Evolutionary conservation across 2,797 vertebrate genomes (phyloP).

Genomic region (Phataginus tricuspis): DNA sequence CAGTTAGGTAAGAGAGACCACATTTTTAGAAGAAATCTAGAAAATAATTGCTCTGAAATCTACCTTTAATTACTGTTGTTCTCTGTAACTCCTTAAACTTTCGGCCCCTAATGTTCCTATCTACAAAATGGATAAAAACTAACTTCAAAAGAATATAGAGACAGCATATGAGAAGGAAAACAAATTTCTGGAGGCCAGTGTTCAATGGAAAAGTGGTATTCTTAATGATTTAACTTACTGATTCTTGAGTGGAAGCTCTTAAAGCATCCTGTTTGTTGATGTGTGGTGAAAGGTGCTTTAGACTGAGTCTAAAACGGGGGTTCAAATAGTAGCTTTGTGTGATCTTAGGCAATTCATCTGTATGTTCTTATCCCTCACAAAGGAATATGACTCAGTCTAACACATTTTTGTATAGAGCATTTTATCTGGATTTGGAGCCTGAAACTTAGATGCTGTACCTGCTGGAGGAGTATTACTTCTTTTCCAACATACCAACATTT

Average conservation of each 20-base stretch:
- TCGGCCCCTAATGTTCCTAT: background rate
- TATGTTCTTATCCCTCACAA: background rate
- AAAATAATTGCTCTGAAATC: slow-evolving; percentile 43
- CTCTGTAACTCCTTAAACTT: background rate
- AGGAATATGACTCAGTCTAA: background rate
- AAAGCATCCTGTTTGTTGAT: background rate
- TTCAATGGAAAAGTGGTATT: background rate
- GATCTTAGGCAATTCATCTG: background rate
- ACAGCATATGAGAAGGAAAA: background rate
- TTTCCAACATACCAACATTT: background rate
- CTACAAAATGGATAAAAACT: background rate
- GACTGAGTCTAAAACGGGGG: background rate
- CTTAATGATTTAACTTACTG: background rate
- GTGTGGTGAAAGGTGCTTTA: background rate
- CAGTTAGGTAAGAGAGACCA: background rate
- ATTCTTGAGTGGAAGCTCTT: background rate
- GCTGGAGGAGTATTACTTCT: background rate
- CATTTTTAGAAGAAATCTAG: slow-evolving; percentile 1
- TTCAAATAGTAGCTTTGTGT: background rate
- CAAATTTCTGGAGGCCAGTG: background rate
- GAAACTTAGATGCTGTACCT: background rate
- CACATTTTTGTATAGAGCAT: background rate
- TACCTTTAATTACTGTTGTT: background rate
- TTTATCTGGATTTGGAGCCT: background rate
- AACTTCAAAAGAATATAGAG: background rate